Percentiles rank a stretch among this genome's conserved stretches.
Evolutionary conservation across 2,797 vertebrate genomes (phyloP).

Genomic region (Oceanodroma leucorhoa): DNA sequence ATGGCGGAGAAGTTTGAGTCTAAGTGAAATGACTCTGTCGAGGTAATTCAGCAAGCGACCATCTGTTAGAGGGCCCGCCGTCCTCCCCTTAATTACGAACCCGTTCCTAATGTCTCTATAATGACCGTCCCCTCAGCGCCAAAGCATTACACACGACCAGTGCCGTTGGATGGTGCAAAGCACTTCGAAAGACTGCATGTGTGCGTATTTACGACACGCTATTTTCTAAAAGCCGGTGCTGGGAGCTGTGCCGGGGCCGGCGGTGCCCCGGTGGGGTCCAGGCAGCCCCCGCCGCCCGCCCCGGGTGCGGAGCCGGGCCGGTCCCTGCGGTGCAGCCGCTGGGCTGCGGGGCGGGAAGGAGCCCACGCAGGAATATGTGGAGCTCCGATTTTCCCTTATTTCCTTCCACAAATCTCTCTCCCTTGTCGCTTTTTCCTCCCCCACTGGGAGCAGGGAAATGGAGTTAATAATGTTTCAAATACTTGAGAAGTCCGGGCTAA

Average conservation of each 20-base stretch:
- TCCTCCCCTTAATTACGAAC: neutral
- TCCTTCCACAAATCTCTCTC: neutral
- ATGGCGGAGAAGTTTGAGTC: conserved; percentile 28
- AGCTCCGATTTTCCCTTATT: neutral
- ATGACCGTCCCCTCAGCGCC: neutral
- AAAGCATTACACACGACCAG: fast-evolving
- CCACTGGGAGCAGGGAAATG: conserved; percentile 33
- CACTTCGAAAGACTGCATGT: fast-evolving
- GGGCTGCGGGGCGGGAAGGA: neutral
- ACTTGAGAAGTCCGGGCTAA: neutral
- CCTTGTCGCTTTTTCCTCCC: neutral
- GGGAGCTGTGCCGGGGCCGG: neutral
- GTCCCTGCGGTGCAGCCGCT: neutral
- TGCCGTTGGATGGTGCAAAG: neutral
- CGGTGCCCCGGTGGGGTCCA: neutral
- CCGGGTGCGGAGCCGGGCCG: neutral
- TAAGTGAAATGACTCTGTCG: neutral
- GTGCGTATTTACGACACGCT: fast-evolving
- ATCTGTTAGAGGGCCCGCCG: neutral
- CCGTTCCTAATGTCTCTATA: neutral
- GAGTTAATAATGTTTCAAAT: conserved; percentile 58
- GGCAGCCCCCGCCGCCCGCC: neutral
- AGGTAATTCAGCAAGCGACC: neutral
- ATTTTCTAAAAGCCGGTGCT: neutral
- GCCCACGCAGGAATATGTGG: neutral